These are phyloP conservation scores for Drosophila borealis DNA, from an alignment of 2,888 invertebrate genomes.

Conservation along the genomic window DNA sequence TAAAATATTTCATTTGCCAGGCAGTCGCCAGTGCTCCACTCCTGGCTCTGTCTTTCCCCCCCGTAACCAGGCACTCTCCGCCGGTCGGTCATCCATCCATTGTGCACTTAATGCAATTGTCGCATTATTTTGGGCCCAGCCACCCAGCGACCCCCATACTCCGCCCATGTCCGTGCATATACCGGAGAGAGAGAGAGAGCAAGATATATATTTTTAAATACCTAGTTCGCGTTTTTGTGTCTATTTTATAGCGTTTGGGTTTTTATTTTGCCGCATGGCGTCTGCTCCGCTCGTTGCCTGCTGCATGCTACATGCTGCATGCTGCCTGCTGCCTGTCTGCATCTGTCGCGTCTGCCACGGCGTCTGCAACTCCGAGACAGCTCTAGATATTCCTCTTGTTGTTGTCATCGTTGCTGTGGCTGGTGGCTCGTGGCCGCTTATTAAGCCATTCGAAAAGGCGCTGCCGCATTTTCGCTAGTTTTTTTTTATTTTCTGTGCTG, in stretches of 20 bases:
- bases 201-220: conserved; percentile 73
- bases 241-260: conserved; percentile 66
- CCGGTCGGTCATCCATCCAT: conserved; percentile 54
- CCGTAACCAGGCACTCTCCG: neutral
- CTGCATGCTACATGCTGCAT: conserved; percentile 30
- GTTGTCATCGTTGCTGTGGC: conserved; percentile 21
- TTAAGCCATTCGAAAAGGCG: conserved; percentile 67
- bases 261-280: conserved; percentile 81
- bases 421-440: conserved; percentile 58
- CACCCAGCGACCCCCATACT: conserved; percentile 41
- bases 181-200: conserved; percentile 1
- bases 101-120: conserved; percentile 79
- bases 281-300: conserved; percentile 49
- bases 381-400: conserved; percentile 28
- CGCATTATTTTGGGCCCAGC: conserved; percentile 68
- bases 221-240: conserved; percentile 66
- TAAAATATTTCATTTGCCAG: conserved; percentile 71
- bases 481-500: conserved; percentile 13
- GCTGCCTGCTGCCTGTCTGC: conserved; percentile 53
- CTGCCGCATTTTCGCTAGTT: conserved; percentile 44
- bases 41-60: neutral
- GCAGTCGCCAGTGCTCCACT: conserved; percentile 24
- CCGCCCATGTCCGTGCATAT: conserved; percentile 17
- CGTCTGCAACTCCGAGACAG: conserved; percentile 66
- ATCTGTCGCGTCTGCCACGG: conserved; percentile 72